Evolutionary conservation across 1,140 invertebrate genomes (phyloP).

Genomic region (Pseudoatta argentina): DNA sequence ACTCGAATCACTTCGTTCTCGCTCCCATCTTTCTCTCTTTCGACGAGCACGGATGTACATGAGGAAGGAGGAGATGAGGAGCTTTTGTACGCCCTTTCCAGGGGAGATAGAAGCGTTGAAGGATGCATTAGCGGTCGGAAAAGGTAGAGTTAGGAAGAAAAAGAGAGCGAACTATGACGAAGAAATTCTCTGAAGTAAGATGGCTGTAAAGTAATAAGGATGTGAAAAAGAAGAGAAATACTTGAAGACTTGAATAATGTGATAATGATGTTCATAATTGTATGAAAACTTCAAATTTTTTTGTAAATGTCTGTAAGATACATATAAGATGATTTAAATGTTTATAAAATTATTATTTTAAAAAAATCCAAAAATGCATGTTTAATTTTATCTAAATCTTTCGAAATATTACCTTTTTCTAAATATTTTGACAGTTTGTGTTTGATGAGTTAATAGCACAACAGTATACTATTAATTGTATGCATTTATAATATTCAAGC

Average conservation of each 20-base stretch:
- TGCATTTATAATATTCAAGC: no score
- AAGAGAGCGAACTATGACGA: conserved; percentile 34
- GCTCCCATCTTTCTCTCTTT: conserved; percentile 43
- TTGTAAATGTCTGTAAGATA: neutral
- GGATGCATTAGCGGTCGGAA: conserved; percentile 75
- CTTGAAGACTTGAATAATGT: neutral
- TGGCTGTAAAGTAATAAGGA: neutral
- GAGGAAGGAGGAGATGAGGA: conserved; percentile 15
- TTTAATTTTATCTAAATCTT: no score
- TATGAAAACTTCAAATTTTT: neutral
- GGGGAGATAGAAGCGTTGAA: conserved; percentile 60
- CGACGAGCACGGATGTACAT: conserved; percentile 55
- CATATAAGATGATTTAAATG: neutral
- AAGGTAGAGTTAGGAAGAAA: conserved; percentile 55
- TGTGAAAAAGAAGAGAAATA: neutral
- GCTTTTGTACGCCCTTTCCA: conserved; percentile 68
- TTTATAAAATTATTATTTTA: neutral
- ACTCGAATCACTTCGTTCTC: conserved; percentile 70
- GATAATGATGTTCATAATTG: conserved; percentile 16
- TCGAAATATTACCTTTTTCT: no score
- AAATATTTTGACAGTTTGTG: no score
- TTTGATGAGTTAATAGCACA: no score
- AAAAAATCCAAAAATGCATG: neutral
- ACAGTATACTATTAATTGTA: no score
- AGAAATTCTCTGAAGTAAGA: conserved; percentile 20